phyloP scores from a whole-genome alignment of 2,888 invertebrate species.

The Gasteruption jaculator region DNA sequence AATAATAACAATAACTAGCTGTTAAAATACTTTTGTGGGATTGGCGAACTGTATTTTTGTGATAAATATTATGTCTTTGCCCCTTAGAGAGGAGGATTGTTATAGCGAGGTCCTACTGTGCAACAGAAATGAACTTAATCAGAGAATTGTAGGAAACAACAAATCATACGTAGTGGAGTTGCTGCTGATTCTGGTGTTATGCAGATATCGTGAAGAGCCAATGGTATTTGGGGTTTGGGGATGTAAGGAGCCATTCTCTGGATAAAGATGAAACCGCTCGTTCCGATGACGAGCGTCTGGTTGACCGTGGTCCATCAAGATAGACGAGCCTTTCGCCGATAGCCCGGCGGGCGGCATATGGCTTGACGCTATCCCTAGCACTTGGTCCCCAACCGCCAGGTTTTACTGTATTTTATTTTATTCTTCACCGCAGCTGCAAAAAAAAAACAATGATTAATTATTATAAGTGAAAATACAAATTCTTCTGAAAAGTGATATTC shows the following conservation, averaged over 20 bases:
- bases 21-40: too few relatives aligned
- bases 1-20: too few relatives aligned
- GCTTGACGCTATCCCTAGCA: conserved; percentile 31
- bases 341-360: conserved; percentile 52
- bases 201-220: conserved; percentile 45
- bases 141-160: not conserved
- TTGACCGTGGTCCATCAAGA: conserved; percentile 52
- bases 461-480: not conserved
- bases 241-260: conserved; percentile 49
- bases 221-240: conserved; percentile 38
- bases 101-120: too few relatives aligned
- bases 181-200: conserved; percentile 39
- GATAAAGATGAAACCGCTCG: conserved; percentile 46
- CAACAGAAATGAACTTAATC: not conserved
- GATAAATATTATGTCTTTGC: too few relatives aligned
- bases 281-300: conserved; percentile 51
- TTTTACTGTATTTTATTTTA: not conserved
- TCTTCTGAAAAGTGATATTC: too few relatives aligned
- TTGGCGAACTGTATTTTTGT: too few relatives aligned
- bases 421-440: not conserved
- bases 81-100: too few relatives aligned
- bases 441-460: not conserved
- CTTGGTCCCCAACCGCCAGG: conserved; percentile 10
- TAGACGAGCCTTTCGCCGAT: conserved; percentile 50
- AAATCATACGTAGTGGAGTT: conserved; percentile 35